phyloP scores from a whole-genome alignment of 2,113 vertebrate genomes.

The Rissa tridactyla region DNA sequence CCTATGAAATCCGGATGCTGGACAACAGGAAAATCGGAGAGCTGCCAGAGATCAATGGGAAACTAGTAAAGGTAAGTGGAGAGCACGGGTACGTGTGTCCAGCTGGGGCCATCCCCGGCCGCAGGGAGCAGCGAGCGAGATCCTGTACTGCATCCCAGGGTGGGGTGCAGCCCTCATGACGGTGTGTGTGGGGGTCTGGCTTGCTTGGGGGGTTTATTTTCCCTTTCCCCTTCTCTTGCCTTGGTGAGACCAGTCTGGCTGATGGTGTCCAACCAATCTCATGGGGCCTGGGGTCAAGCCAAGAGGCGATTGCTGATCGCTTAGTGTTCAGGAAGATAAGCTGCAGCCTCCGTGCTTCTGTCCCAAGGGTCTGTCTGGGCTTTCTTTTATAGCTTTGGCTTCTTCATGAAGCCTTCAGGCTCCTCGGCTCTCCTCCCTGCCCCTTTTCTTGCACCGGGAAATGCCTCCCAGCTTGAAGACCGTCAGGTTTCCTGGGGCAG shows the following conservation, averaged over 20 bases:
- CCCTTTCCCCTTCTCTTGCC: not conserved
- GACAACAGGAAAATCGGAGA: conserved; percentile 97
- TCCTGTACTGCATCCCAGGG: no score
- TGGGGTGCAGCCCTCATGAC: no score
- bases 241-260: not conserved
- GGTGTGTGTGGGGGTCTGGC: rapidly evolving
- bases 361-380: not conserved
- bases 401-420: rapidly evolving
- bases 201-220: rapidly evolving
- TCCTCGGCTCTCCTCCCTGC: not conserved
- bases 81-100: rapidly evolving
- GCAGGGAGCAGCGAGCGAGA: rapidly evolving
- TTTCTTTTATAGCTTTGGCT: not conserved
- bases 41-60: conserved; percentile 93
- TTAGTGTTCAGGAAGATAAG: not conserved
- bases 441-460: not conserved
- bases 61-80: conserved; percentile 91
- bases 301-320: rapidly evolving
- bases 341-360: not conserved
- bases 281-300: not conserved
- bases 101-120: not conserved
- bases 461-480: not conserved
- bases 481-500: rapidly evolving
- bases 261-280: not conserved
- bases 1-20: conserved; percentile 98